Evolutionary conservation across 2,113 vertebrate species (phyloP), one percentile per base, ranked within the genome.

Genomic region (Nyctibius bracteatus): DNA sequence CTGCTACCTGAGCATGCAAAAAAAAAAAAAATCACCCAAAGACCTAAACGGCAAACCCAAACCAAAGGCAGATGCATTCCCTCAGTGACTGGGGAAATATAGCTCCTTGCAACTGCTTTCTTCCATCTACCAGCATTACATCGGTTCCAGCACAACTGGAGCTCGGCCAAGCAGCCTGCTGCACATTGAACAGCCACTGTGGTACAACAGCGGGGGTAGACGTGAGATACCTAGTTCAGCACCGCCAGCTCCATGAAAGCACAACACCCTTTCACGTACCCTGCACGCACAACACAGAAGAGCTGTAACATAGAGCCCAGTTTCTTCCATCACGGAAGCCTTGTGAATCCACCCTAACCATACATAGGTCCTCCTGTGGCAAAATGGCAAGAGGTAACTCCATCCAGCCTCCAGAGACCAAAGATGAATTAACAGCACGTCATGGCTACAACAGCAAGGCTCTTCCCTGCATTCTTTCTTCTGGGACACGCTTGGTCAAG

Each of bases 201-300:
- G 28, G 54, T 41, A 37, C 31, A 68, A 65, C 0, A 3, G 15
- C 35, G 21, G 6, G 41, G 33, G 55, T 8, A 86, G 46, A 81
- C 1, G 2, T 1, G 17, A 82, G 47, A 72, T 14, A 49, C 15
- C 2, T 5, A 88, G 52, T 31, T 30, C 14, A 25, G 63, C 28
- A 92, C 54, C 27, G 31, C 27, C 23, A 75, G 71, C 8, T 24
- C 57, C 2, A 1, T 6, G 31, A 68, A 12, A 72, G 71, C 61
- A 37, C 0, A 0, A 16, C 21, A 57, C 3, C 33, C 57, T 44
- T 59, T 24, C 30, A 24, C 0, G 5, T 7, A 75, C 4, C 30
- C 62, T 49, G 46, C 66, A 58, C 6, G 6, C 4, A 61, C 33
- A 72, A 4, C 0, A 0, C 41, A 41, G 44, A 67, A 78, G 28